A percentile compares a stretch with the other conserved stretches of the same genome.
Evolutionary conservation across 2,888 invertebrate genomes (phyloP).

Genomic region (Podotricha telesiphe): DNA sequence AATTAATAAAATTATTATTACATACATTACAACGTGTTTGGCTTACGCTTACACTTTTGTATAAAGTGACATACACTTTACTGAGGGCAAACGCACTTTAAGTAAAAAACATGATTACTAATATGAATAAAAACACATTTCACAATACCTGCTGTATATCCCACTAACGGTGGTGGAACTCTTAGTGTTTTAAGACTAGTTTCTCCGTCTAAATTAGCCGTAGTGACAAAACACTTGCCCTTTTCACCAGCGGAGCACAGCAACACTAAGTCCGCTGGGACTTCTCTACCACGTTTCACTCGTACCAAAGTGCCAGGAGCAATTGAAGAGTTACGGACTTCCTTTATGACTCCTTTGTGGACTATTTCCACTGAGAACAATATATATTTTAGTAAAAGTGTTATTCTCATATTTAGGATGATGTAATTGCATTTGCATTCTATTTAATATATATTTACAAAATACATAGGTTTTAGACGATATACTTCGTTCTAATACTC

Average conservation of each 20-base stretch:
- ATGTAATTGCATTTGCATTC: too few relatives aligned
- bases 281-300: slow-evolving; percentile 87
- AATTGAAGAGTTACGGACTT: slow-evolving; percentile 83
- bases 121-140: not conserved
- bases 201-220: slow-evolving; percentile 94
- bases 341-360: slow-evolving; percentile 79
- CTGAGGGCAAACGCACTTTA: too few relatives aligned
- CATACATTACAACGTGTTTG: too few relatives aligned
- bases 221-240: slow-evolving; percentile 90
- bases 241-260: slow-evolving; percentile 87
- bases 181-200: slow-evolving; percentile 88
- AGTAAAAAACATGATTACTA: too few relatives aligned
- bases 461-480: too few relatives aligned
- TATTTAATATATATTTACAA: too few relatives aligned
- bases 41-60: too few relatives aligned
- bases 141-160: slow-evolving; percentile 67
- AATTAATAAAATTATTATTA: too few relatives aligned
- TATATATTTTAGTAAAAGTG: not conserved
- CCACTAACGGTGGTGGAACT: slow-evolving; percentile 71
- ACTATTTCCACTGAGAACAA: slow-evolving; percentile 80
- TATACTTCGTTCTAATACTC: too few relatives aligned
- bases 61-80: too few relatives aligned
- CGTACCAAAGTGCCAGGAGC: slow-evolving; percentile 90
- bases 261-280: slow-evolving; percentile 92
- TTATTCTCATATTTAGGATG: not conserved